Percentiles rank a stretch among this genome's conserved stretches.
These are phyloP conservation scores for Phenganax stokvisi DNA, from an alignment of 92 coral and sea anemone genomes.

Conservation along the genomic window DNA sequence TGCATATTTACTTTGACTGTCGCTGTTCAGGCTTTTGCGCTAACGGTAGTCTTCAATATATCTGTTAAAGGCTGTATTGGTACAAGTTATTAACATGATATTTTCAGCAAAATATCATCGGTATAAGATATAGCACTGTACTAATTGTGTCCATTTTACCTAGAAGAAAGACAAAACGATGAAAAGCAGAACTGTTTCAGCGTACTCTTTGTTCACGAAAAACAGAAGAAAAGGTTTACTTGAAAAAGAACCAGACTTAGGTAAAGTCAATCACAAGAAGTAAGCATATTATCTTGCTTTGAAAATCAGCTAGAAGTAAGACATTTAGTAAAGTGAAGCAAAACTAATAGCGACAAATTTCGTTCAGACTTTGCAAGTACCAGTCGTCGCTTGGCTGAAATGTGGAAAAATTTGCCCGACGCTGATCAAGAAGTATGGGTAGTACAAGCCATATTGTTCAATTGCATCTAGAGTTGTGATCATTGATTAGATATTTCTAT, in stretches of 20 bases:
- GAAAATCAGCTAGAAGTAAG: neutral
- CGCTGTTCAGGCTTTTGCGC: no score
- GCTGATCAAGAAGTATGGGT: slow-evolving; percentile 63
- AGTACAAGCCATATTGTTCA: neutral
- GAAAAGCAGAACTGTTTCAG: slow-evolving; percentile 69
- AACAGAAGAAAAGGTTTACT: slow-evolving; percentile 65
- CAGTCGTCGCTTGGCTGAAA: slow-evolving; percentile 81
- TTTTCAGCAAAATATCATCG: neutral
- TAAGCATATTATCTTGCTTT: neutral
- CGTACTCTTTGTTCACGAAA: slow-evolving; percentile 85
- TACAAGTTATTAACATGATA: no score
- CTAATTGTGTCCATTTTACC: neutral
- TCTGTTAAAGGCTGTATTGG: no score
- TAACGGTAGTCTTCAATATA: no score
- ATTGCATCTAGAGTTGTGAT: neutral
- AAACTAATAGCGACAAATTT: neutral
- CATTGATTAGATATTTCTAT: no score
- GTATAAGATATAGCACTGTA: neutral
- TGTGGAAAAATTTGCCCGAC: slow-evolving; percentile 76
- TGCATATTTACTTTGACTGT: no score
- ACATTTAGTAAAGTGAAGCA: neutral
- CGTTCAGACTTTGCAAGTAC: slow-evolving; percentile 73
- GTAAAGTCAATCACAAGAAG: slow-evolving; percentile 44
- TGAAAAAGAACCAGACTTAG: slow-evolving; percentile 81
- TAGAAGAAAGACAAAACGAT: slow-evolving; percentile 17